Conservation (phyloP, 2,888 invertebrate species). For the Lasioglossum figueresi region DNA sequence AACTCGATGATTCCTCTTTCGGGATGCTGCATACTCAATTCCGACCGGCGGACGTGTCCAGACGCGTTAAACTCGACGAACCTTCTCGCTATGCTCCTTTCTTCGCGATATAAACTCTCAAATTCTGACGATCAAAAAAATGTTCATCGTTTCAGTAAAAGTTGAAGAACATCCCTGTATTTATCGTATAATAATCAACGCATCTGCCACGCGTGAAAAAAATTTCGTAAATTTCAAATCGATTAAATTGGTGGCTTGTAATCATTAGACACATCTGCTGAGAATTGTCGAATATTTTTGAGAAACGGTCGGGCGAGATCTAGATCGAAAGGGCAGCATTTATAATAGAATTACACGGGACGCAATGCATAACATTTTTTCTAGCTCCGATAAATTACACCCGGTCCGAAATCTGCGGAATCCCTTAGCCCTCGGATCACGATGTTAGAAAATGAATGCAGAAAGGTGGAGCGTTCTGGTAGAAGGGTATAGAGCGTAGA, state of each 20-base stretch:
- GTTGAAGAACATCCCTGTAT: no score
- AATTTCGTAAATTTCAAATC: no score
- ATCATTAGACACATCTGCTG: background rate
- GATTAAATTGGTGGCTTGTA: no score
- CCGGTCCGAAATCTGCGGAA: background rate
- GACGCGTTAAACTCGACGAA: background rate
- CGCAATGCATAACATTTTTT: background rate
- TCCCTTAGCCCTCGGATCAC: background rate
- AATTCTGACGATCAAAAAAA: background rate
- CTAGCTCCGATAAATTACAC: background rate
- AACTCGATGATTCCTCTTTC: conserved; percentile 7
- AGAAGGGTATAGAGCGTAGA: conserved; percentile 12
- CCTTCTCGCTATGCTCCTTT: background rate
- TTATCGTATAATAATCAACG: no score
- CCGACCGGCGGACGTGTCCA: background rate
- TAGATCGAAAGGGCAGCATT: background rate
- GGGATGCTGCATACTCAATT: background rate
- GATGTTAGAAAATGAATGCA: conserved; percentile 34
- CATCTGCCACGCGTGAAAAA: no score
- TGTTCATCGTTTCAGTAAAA: no score
- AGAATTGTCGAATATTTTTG: background rate
- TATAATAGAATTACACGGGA: background rate
- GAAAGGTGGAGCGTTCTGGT: background rate
- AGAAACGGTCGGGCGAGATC: background rate
- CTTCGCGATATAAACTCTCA: background rate